Percentiles rank a stretch among this genome's conserved stretches.
These are phyloP conservation scores for Chamaea fasciata DNA, from an alignment of 2,113 vertebrate genomes.

Conservation along the genomic window DNA sequence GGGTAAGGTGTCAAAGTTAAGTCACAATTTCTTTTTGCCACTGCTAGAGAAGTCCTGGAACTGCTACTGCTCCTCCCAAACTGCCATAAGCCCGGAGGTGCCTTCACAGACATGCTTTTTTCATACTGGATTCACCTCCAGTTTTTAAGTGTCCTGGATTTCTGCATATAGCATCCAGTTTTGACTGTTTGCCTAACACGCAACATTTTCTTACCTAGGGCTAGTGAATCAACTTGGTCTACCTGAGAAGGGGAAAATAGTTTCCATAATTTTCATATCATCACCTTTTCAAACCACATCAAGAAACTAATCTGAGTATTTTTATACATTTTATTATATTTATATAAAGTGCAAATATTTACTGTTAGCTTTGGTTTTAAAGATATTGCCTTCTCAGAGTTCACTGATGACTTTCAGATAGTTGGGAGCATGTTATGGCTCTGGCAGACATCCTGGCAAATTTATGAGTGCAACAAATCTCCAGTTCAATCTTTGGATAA, in stretches of 20 bases:
- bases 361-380: background rate
- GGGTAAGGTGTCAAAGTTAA: background rate
- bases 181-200: background rate
- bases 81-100: background rate
- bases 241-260: background rate
- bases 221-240: background rate
- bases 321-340: background rate
- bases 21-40: background rate
- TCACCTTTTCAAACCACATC: background rate
- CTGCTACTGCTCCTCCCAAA: background rate
- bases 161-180: background rate
- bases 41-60: background rate
- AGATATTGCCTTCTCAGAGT: background rate
- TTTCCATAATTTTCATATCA: background rate
- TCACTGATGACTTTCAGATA: background rate
- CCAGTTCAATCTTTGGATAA: background rate
- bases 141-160: background rate
- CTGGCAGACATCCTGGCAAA: background rate
- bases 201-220: background rate
- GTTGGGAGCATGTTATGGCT: background rate
- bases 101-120: background rate
- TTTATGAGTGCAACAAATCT: background rate
- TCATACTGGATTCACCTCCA: background rate
- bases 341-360: background rate
- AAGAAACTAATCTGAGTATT: background rate